Percentiles rank a stretch among this genome's conserved stretches.
These are phyloP conservation scores for Drosophila subsilvestris DNA, from an alignment of 2,888 invertebrate species.

Conservation along the genomic window DNA sequence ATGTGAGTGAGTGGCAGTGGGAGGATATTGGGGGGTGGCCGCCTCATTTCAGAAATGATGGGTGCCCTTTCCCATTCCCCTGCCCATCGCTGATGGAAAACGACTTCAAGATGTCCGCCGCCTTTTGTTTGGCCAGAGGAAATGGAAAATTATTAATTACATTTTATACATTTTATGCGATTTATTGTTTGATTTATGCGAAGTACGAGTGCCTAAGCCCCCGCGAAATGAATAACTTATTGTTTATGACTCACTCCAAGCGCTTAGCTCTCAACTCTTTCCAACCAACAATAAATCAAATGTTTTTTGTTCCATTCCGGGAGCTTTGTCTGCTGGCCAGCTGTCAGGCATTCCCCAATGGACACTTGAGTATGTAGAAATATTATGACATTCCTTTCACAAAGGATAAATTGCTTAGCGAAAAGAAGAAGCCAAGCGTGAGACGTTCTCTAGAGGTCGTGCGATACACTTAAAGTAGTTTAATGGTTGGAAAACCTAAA, in stretches of 20 bases:
- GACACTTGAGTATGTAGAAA: constrained; percentile 38
- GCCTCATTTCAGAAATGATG: constrained; percentile 4
- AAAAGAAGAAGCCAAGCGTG: constrained; percentile 34
- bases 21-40: neutral
- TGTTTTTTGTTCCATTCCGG: constrained; percentile 31
- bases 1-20: constrained; percentile 19
- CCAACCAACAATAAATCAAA: constrained; percentile 46
- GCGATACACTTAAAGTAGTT: constrained; percentile 27
- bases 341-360: constrained; percentile 43
- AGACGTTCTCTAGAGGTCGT: constrained; percentile 20
- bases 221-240: constrained; percentile 33
- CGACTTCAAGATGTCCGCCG: constrained; percentile 1
- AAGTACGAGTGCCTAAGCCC: neutral
- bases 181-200: constrained; percentile 61
- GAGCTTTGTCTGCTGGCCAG: constrained; percentile 38
- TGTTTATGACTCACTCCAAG: constrained; percentile 12
- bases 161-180: constrained; percentile 55
- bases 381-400: constrained; percentile 42
- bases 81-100: neutral
- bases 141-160: constrained; percentile 67
- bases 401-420: constrained; percentile 37
- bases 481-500: constrained; percentile 23
- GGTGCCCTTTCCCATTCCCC: neutral
- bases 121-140: constrained; percentile 11
- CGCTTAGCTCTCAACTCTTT: constrained; percentile 22